Percentiles rank a stretch among this genome's conserved stretches.
Evolutionary conservation across 1,140 invertebrate species (phyloP).

Genomic region (Colletes latitarsis): DNA sequence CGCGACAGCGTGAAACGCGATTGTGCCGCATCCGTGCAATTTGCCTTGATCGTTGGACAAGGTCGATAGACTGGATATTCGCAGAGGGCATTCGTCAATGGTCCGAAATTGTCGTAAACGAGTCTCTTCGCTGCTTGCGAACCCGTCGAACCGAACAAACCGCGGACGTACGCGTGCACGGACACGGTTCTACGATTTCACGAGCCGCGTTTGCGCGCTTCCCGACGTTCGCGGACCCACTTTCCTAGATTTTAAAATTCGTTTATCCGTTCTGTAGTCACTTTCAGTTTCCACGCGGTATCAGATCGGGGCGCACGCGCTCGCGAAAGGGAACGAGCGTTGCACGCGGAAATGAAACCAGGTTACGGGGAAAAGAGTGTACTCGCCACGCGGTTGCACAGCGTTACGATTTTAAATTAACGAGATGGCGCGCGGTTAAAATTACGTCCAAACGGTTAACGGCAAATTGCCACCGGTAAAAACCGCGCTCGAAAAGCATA

Average conservation of each 20-base stretch:
- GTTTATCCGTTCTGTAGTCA: not conserved
- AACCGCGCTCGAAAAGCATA: too few relatives aligned
- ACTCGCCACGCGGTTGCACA: not conserved
- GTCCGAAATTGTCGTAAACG: slow-evolving; percentile 26
- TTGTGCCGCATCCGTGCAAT: slow-evolving; percentile 1
- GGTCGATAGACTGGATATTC: slow-evolving; percentile 24
- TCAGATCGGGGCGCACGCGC: not conserved
- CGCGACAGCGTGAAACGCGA: slow-evolving; percentile 3
- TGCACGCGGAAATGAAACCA: slow-evolving; percentile 46
- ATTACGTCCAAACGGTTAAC: not conserved
- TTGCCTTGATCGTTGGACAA: slow-evolving; percentile 31
- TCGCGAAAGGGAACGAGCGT: slow-evolving; percentile 5
- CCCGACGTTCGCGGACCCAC: slow-evolving; percentile 12
- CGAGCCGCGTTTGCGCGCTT: slow-evolving; percentile 3
- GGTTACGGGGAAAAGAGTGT: not conserved
- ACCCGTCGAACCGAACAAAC: slow-evolving; percentile 4
- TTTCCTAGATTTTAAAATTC: slow-evolving; percentile 56
- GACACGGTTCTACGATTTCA: slow-evolving; percentile 7
- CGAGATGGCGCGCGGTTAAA: slow-evolving; percentile 2
- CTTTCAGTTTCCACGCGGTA: slow-evolving; percentile 54
- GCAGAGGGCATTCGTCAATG: slow-evolving; percentile 18
- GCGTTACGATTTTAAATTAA: slow-evolving; percentile 5
- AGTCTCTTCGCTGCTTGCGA: not conserved
- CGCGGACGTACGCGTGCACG: not conserved
- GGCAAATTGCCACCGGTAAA: too few relatives aligned